A percentile compares a stretch with the other conserved stretches of the same genome.
These are phyloP conservation scores for Syngnathus scovelli DNA, from an alignment of 2,113 vertebrate species.

Conservation along the genomic window DNA sequence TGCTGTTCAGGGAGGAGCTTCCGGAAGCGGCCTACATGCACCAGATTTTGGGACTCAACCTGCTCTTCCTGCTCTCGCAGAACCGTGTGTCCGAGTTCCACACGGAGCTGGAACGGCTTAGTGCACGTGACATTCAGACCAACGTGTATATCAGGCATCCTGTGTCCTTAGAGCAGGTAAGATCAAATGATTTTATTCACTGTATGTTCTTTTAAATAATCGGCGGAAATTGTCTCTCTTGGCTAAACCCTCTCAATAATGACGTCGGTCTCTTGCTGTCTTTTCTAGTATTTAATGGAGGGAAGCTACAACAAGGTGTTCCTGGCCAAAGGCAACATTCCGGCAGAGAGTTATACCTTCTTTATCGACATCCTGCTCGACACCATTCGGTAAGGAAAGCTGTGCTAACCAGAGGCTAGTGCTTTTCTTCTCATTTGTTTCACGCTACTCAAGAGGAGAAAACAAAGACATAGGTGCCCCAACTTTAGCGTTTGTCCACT, in stretches of 20 bases:
- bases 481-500: background rate
- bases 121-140: constrained; percentile 85
- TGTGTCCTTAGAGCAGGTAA: constrained; percentile 82
- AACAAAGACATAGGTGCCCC: background rate
- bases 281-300: constrained; percentile 88
- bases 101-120: constrained; percentile 90
- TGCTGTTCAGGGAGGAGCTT: constrained; percentile 75
- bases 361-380: constrained; percentile 95
- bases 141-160: constrained; percentile 96
- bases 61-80: constrained; percentile 93
- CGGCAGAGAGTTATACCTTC: constrained; percentile 91
- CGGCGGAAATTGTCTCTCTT: too few relatives aligned
- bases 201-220: background rate
- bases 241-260: too few relatives aligned
- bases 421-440: background rate
- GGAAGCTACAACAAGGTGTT: constrained; percentile 98
- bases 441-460: background rate
- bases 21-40: constrained; percentile 88
- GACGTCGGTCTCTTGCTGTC: background rate
- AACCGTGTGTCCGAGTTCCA: constrained; percentile 95
- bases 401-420: background rate
- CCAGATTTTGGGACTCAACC: constrained; percentile 87
- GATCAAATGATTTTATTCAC: too few relatives aligned
- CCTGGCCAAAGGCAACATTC: constrained; percentile 94
- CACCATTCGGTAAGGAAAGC: constrained; percentile 80